These are phyloP conservation scores for Syngnathus acus DNA, from an alignment of 2,797 vertebrate species.

Conservation along the genomic window DNA sequence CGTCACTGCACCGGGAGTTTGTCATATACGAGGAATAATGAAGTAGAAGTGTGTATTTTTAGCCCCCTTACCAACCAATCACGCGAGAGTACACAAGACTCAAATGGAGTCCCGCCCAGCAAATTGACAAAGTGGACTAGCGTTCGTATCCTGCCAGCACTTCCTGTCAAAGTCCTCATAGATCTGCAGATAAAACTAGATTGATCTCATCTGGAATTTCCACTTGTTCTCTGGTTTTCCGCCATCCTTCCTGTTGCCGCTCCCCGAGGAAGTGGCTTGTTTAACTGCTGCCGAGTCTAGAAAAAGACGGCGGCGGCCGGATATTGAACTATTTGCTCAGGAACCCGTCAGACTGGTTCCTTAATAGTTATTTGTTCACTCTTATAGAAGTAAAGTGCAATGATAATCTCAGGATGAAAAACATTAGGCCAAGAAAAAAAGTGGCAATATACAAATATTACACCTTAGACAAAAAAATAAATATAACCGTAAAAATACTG, in stretches of 20 bases:
- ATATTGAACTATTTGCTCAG: slow-evolving; percentile 3
- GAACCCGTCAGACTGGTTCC: slow-evolving; percentile 4
- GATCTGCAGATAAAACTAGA: neutral
- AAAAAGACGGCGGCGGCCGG: slow-evolving; percentile 1
- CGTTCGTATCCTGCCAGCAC: neutral
- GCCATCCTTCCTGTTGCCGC: slow-evolving; percentile 20
- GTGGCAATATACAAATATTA: no score
- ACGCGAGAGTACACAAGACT: neutral
- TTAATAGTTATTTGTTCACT: no score
- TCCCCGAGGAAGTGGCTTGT: slow-evolving; percentile 21
- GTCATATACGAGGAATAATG: neutral
- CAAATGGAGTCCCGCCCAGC: neutral
- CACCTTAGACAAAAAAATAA: no score
- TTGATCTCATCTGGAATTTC: neutral
- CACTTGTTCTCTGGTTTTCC: neutral
- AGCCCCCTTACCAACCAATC: neutral
- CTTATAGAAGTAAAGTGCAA: no score
- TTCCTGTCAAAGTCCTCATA: neutral
- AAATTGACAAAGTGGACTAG: slow-evolving; percentile 4
- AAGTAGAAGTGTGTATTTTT: neutral
- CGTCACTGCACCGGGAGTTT: neutral
- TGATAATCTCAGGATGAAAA: no score
- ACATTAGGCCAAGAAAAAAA: no score
- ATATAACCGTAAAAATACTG: no score
- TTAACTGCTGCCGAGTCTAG: slow-evolving; percentile 10